Evolutionary conservation across 2,888 invertebrate species (phyloP), one percentile per base, ranked within the genome.

Genomic region (Agonopterix arenella): DNA sequence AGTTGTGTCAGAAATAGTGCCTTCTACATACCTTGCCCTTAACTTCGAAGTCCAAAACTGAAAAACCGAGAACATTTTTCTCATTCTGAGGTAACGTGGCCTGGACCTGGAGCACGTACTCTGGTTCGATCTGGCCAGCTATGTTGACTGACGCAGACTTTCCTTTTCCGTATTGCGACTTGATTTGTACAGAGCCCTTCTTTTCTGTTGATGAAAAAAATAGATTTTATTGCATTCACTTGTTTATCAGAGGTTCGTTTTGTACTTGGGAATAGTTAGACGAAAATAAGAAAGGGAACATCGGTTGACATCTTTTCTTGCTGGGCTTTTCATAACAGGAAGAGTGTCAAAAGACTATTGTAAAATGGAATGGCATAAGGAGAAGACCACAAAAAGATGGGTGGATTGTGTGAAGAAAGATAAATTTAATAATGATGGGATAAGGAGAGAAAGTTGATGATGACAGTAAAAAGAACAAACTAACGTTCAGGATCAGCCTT

Each of bases 11-110:
- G 2, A 18, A 28, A 28, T 28, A 7, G 28, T 28, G 5, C 9
- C 47, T 2, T 13, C 13, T 13, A 13, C 13, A 57, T 57, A 85
- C 89, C 84, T 80, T 91, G n/a, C 82, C 78, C 40, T 84, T 73
- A 0, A 92, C 68, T 13, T 72, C 64, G 2, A 92, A 37, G 18
- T 90, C 85, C 1, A 92, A 66, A 38, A 82, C 83, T 70, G 91
- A 91, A 13, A 84, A 64, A 1, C 84, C 76, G 7, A 28, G 28
- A 28, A 28, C 28, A 28, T 28, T 28, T 7, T 28, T 28, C 41
- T 92, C 91, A 36, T 78, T 70, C 1, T 91, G 63, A 63, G 90
- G 60, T 72, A 77, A 67, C 55, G 67, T 68, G 3, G 71, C 70
- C 46, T 71, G 70, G 36, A 89, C 47, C 44, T 60, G 60, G 5